Evolutionary conservation across 64 coral and sea anemone genomes (phyloP).

Genomic region (Cladopsammia gracilis): DNA sequence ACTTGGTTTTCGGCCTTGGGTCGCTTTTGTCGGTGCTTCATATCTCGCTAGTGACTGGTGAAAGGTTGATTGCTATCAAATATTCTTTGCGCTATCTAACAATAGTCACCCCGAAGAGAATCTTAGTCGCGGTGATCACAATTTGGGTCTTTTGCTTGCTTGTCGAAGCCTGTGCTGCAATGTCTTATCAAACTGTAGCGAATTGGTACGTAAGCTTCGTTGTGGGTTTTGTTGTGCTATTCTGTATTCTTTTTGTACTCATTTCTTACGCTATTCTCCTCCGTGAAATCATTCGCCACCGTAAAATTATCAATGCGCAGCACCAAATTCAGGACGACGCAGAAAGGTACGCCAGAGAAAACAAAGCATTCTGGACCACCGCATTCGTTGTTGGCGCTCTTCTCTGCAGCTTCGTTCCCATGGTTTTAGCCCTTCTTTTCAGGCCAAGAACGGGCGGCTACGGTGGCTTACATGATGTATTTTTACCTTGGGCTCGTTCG

Average conservation of each 20-base stretch:
- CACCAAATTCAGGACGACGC: neutral
- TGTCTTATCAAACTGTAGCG: neutral
- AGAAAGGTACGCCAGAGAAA: neutral
- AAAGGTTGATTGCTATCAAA: neutral
- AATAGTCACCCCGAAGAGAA: neutral
- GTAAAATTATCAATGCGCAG: neutral
- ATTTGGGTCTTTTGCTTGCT: neutral
- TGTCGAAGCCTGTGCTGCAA: too few species aligned
- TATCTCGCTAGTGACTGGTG: neutral
- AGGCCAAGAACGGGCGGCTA: conserved; percentile 6
- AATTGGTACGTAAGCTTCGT: neutral
- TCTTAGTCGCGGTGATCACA: neutral
- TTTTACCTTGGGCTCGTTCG: neutral
- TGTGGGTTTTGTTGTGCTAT: neutral
- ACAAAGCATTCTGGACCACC: neutral
- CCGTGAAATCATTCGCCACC: conserved; percentile 12
- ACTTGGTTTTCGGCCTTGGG: neutral
- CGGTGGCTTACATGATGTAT: neutral
- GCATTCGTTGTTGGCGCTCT: neutral
- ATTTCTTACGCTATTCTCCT: neutral
- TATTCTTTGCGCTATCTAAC: neutral
- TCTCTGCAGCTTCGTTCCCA: neutral
- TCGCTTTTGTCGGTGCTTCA: neutral
- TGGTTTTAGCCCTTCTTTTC: neutral
- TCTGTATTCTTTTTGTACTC: conserved; percentile 20